Evolutionary conservation across 2,113 vertebrate species (phyloP).

Genomic region (Gymnobelideus leadbeateri): DNA sequence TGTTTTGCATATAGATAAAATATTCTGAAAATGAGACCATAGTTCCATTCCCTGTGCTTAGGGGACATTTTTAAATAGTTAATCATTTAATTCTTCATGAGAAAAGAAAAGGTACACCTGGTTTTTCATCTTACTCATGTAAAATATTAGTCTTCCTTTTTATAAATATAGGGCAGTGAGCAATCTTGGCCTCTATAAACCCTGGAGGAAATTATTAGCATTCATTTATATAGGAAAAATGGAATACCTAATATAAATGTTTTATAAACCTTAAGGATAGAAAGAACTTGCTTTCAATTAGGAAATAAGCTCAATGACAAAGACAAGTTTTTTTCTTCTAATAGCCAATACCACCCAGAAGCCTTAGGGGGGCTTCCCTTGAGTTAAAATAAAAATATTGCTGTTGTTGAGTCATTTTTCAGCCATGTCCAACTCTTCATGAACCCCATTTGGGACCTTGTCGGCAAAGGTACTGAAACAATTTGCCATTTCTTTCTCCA

Average conservation of each 20-base stretch:
- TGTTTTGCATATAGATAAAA: no score
- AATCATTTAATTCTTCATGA: conserved; percentile 13
- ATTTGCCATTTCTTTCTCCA: no score
- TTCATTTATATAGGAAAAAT: neutral
- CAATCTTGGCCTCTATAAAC: neutral
- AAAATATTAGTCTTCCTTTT: conserved; percentile 8
- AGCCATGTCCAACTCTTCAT: no score
- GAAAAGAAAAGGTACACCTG: neutral
- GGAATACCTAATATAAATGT: neutral
- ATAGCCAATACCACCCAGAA: neutral
- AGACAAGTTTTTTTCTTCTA: neutral
- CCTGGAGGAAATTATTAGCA: neutral
- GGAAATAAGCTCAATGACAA: neutral
- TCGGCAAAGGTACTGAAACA: no score
- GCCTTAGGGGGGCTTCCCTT: neutral
- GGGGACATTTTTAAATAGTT: neutral
- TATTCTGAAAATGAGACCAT: no score
- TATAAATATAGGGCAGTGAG: neutral
- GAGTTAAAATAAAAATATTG: neutral
- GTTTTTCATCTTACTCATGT: neutral
- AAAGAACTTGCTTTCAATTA: neutral
- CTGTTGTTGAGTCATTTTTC: no score
- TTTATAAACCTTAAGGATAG: neutral
- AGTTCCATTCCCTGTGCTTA: no score
- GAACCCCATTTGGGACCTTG: no score